Conservation (phyloP, 2,888 invertebrate genomes). For the Cancer borealis region DNA sequence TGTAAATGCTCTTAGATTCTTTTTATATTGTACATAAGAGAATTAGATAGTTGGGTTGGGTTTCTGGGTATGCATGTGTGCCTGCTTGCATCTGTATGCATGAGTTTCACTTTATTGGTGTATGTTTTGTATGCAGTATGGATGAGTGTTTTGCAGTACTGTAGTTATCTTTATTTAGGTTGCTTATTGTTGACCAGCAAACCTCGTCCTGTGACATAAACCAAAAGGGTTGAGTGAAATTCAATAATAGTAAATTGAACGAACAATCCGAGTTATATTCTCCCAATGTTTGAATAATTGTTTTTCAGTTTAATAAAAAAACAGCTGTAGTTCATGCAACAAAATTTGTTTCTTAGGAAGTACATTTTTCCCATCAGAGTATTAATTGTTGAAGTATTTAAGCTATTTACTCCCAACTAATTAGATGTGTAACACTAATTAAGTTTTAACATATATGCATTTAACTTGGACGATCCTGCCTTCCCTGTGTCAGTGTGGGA, state of each 20-base stretch:
- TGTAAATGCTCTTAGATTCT: conserved; percentile 51
- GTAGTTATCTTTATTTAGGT: neutral
- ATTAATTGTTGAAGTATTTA: neutral
- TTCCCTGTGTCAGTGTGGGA: conserved; percentile 23
- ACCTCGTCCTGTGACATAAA: neutral
- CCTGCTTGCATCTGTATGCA: conserved; percentile 39
- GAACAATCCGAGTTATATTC: neutral
- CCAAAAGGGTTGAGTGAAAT: conserved; percentile 26
- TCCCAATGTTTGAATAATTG: neutral
- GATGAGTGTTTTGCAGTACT: conserved; percentile 35
- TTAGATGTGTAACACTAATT: neutral
- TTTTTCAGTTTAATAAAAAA: neutral
- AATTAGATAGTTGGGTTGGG: conserved; percentile 19
- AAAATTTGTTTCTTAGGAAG: neutral
- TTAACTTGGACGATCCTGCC: conserved; percentile 13
- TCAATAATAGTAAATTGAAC: neutral
- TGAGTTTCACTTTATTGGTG: conserved; percentile 41
- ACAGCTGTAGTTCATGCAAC: neutral
- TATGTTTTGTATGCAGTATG: conserved; percentile 39
- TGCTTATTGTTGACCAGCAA: neutral
- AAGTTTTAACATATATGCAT: neutral
- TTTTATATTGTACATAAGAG: conserved; percentile 55
- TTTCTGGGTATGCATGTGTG: conserved; percentile 49
- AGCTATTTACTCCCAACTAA: neutral
- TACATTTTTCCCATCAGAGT: neutral